Evolutionary conservation across 2,888 invertebrate species (phyloP), one percentile per base, ranked within the genome.

Genomic region (Ochropacha duplaris): DNA sequence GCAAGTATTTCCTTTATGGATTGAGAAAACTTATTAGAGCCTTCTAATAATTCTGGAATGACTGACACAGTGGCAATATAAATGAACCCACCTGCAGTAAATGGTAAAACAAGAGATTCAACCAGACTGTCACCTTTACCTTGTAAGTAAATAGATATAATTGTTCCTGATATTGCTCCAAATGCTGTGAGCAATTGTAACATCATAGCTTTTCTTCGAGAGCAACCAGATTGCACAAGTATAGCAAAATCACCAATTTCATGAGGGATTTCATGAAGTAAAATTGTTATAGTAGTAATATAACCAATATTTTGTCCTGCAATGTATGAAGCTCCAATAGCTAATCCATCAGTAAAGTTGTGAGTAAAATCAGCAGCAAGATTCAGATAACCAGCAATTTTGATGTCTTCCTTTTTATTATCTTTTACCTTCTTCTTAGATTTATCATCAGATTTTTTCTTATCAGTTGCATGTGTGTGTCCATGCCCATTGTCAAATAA

Each of bases 171-270:
- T 61, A 99, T 83, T 24, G 99, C 99, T 62, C 99, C 99, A 59
- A 99, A 79, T 1, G 99, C 99, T 44, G 99, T 99, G 6, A 97
- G 92, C 62, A 99, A 92, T 83, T 99, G 99, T 58, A 99, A 93
- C 78, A 96, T 86, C 96, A 99, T 99, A 0, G 99, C 99, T 93
- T 98, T 98, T 80, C 94, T 96, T 71, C 97, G 95, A 9, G 97
- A 96, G 81, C 98, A 99, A 24, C 99, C 99, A 52, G 99, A 99
- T 87, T 99, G 99, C 58, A 99, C 96, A 57, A 99, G 94, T 84
- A 99, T 99, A 14, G 99, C 99, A 94, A 99, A 99, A 87, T 99
- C 99, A 44, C 99, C 99, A 81, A 99, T 99, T 93, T 99, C 99
- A 93, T 99, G 99, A 36, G 99, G 99, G 64, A 99, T 97, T 94